These are phyloP conservation scores for Pavo muticus DNA, from an alignment of 2,113 vertebrate species.

Conservation along the genomic window DNA sequence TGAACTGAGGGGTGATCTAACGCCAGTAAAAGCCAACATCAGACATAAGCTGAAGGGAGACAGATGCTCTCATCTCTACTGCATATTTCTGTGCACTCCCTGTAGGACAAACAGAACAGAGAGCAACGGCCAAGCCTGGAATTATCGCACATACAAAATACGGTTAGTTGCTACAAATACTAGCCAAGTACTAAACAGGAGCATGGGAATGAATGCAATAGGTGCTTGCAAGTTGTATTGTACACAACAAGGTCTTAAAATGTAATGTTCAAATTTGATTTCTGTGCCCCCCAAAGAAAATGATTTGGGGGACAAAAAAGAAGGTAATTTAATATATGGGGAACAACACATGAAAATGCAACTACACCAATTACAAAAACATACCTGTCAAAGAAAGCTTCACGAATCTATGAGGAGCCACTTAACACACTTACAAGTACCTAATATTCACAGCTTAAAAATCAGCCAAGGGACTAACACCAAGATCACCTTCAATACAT, in stretches of 20 bases:
- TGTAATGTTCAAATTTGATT: background rate
- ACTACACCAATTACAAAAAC: background rate
- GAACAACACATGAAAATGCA: background rate
- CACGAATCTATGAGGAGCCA: background rate
- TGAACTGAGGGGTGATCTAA: background rate
- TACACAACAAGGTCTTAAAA: background rate
- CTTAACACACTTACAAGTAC: background rate
- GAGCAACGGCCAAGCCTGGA: background rate
- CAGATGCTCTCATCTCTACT: background rate
- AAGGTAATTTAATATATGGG: background rate
- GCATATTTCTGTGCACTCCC: background rate
- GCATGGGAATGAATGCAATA: background rate
- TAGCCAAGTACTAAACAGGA: background rate
- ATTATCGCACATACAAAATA: background rate
- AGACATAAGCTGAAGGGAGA: background rate
- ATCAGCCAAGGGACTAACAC: background rate
- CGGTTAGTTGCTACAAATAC: background rate
- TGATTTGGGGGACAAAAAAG: background rate
- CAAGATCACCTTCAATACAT: background rate
- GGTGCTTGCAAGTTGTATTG: rapidly evolving
- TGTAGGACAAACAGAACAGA: background rate
- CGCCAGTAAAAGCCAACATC: background rate
- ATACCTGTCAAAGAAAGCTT: background rate
- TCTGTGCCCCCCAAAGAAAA: background rate
- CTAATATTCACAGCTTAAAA: background rate